phyloP scores from a whole-genome alignment of 1,140 invertebrate genomes.

The Drosophila miranda region DNA sequence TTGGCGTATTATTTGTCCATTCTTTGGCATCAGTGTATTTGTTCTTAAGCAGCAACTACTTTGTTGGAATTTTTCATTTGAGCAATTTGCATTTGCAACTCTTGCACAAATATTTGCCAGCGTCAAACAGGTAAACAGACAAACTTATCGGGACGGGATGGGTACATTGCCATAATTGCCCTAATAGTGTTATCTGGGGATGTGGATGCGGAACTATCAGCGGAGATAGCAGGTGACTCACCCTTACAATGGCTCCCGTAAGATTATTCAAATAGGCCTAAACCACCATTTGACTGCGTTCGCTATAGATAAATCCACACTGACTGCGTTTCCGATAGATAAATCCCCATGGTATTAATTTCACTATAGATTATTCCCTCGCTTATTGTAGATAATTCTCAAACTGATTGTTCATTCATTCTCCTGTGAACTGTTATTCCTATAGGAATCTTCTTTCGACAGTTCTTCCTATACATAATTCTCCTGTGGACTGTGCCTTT shows the following conservation, averaged over 20 bases:
- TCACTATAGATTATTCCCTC: background rate
- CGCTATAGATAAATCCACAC: background rate
- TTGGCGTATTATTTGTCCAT: slow-evolving; percentile 65
- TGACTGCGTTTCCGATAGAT: no score
- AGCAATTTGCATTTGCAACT: slow-evolving; percentile 48
- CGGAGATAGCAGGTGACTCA: slow-evolving; percentile 16
- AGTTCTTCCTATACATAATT: no score
- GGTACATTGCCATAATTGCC: slow-evolving; percentile 56
- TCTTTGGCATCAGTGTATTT: slow-evolving; percentile 64
- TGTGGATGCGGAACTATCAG: slow-evolving; percentile 11
- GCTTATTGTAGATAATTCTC: no score
- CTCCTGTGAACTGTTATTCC: no score
- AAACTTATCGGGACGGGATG: slow-evolving; percentile 10
- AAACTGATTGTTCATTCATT: no score
- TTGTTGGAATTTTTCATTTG: background rate
- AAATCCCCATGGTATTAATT: no score
- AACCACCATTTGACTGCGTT: slow-evolving; percentile 7
- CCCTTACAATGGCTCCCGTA: background rate
- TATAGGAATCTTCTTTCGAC: no score
- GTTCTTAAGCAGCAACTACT: slow-evolving; percentile 22
- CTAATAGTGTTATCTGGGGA: slow-evolving; percentile 59
- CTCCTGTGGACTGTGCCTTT: no score
- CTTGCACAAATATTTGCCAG: slow-evolving; percentile 58
- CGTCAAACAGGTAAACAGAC: slow-evolving; percentile 26
- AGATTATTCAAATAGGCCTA: slow-evolving; percentile 12